Conservation (phyloP, 2,888 invertebrate species). For the Steromphala cineraria region DNA sequence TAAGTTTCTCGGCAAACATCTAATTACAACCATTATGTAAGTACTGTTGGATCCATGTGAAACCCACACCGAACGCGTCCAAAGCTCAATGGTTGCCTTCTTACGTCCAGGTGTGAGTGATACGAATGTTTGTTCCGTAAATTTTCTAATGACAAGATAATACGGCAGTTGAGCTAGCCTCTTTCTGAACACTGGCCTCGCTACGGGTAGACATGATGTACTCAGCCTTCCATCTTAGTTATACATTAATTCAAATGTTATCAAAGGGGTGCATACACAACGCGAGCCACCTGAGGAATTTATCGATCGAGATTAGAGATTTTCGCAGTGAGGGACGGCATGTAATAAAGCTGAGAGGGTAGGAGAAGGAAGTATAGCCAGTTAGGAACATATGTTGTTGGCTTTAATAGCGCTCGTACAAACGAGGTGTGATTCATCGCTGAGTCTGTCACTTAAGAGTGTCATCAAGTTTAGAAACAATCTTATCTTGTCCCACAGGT, state of each 20-base stretch:
- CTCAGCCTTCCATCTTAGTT: neutral
- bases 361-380: neutral
- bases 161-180: neutral
- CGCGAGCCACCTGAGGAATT: slow-evolving; percentile 29
- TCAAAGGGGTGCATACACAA: slow-evolving; percentile 5
- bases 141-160: slow-evolving; percentile 9
- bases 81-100: neutral
- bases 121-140: neutral
- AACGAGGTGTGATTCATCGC: too few relatives aligned
- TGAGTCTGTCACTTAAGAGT: too few relatives aligned
- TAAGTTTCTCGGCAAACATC: slow-evolving; percentile 5
- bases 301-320: slow-evolving; percentile 20
- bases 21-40: neutral
- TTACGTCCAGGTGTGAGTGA: neutral
- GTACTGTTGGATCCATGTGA: neutral
- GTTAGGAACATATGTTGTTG: neutral
- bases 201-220: neutral
- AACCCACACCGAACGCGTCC: neutral
- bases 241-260: slow-evolving; percentile 8
- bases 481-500: too few relatives aligned
- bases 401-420: too few relatives aligned
- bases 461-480: too few relatives aligned
- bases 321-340: neutral
- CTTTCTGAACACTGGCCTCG: neutral
- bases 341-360: slow-evolving; percentile 1